Base-by-base conservation (phyloP, 2,888 invertebrate genomes). In the Malthinus seriepunctatus region DNA sequence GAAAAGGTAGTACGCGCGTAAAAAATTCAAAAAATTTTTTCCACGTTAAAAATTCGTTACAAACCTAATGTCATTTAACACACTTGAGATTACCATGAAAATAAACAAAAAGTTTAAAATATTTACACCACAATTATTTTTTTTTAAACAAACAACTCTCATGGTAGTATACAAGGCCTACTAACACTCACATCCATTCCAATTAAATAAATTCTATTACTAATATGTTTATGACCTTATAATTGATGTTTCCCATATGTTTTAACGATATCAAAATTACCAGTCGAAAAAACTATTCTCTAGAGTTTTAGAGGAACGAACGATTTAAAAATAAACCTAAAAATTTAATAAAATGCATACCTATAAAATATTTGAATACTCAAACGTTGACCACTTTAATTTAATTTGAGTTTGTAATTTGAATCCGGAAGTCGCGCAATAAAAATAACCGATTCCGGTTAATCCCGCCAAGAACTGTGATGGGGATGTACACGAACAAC, bases 371-470 rank as follows among this genome's bases (percentile, higher is more conserved):
- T 23, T n/a, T 9, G 10, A 42, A 8, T 42, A 42, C 7, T 42
- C 12, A 11, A 42, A 38, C n/a, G 3, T 23, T 5, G 23, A 5
- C 23, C 23, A 23, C 23, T 23, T 23, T 23, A 23, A 23, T 23
- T 23, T 51, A 44, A 48, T 33, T 31, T 45, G 15, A 42, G 32
- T 48, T 10, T 11, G 14, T 35, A 47, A 42, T 44, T 34, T 23
- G 38, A 37, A 38, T 23, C 47, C 55, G 55, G 54, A 50, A 59
- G 44, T 48, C 52, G 47, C 60, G 51, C 51, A 51, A 47, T 55
- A 49, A 58, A 63, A 63, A 62, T 54, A 60, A 59, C 55, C 57
- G 62, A 56, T 63, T 62, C 61, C 63, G 61, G 52, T 55, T 60
- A 56, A 56, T 56, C 60, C 60, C 60, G 60, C 60, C 60, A 60